Evolutionary conservation across 2,113 vertebrate genomes (phyloP), one percentile per base, ranked within the genome.

Genomic region (Strix uralensis): DNA sequence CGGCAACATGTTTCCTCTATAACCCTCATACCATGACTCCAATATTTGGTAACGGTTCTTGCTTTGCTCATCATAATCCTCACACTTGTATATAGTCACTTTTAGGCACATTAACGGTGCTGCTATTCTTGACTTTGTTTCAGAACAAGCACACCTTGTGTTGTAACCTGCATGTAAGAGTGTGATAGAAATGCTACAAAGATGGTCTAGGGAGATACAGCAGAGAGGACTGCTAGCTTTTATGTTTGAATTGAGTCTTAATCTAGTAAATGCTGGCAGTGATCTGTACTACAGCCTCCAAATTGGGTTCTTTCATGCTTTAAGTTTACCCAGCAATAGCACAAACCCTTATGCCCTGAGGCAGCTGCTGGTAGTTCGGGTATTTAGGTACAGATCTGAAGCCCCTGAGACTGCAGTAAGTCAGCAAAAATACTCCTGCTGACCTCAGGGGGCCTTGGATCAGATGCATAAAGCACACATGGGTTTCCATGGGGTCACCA

Each of bases 251-350:
- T 9, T 78, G 72, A 89, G 73, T 44, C 69, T 84, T 92, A 57
- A 86, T 73, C 90, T 55, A 30, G 61, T 25, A 78, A 95, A 79
- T n/a, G 65, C 91, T 55, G 69, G 52, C 86, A 94, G 54, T 54
- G 80, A 83, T 88, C 83, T 90, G 46, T 47, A 34, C 74, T 8
- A 32, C 42, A 79, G 81, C 91, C 59, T 95, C 85, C 92, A 61
- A 77, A 84, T 2, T 10, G 34, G 32, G 69, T 46, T 86, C 83
- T 87, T 71, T 71, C 90, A 58, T n/a, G 85, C 94, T 81, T 23
- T 36, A 55, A 47, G 69, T 63, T 89, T 55, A 86, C 25, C 63
- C 81, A 63, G 83, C 54, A 89, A 71, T 19, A 94, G 77, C 77
- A 84, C 59, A 94, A 70, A 86, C 70, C 52, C 73, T 17, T 2